phyloP scores from a whole-genome alignment of 37 sponge, comb jelly and placozoan genomes.

The Hormiphora californensis region DNA sequence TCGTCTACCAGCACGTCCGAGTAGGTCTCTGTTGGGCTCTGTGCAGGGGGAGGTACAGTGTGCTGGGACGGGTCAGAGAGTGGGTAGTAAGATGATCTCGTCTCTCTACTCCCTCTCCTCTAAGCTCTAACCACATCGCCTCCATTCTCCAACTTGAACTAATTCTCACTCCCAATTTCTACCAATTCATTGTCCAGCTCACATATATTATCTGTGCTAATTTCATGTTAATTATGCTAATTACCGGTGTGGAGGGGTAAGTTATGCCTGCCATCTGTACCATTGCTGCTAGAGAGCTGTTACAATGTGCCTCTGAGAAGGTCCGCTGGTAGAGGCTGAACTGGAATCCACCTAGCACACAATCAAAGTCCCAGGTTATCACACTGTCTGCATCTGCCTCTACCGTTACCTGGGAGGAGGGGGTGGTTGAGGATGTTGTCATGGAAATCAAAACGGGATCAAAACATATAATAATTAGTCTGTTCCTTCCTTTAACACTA shows the following conservation, averaged over 20 bases:
- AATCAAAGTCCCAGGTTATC: conserved; percentile 62
- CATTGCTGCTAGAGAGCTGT: background rate
- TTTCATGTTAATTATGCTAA: no score
- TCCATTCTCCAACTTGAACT: no score
- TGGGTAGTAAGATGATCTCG: background rate
- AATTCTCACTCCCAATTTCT: no score
- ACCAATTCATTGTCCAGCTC: no score
- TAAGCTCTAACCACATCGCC: no score
- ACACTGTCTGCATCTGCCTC: conserved; percentile 47
- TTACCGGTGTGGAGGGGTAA: background rate
- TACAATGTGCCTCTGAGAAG: conserved; percentile 5
- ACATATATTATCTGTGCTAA: no score
- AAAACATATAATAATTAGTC: no score
- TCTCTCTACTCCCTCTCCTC: no score
- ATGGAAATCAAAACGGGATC: background rate
- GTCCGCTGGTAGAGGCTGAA: conserved; percentile 11
- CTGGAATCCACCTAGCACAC: conserved; percentile 34
- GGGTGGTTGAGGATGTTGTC: background rate
- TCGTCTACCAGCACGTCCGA: conserved; percentile 1
- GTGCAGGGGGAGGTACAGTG: background rate
- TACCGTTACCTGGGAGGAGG: background rate
- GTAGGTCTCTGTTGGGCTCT: conserved; percentile 16
- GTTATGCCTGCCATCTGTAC: conserved; percentile 36
- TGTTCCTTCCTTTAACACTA: no score
- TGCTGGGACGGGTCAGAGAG: background rate